A percentile compares a stretch with the other conserved stretches of the same genome.
phyloP scores from a whole-genome alignment of 1,140 invertebrate species.

The Polypedilum vanderplanki region DNA sequence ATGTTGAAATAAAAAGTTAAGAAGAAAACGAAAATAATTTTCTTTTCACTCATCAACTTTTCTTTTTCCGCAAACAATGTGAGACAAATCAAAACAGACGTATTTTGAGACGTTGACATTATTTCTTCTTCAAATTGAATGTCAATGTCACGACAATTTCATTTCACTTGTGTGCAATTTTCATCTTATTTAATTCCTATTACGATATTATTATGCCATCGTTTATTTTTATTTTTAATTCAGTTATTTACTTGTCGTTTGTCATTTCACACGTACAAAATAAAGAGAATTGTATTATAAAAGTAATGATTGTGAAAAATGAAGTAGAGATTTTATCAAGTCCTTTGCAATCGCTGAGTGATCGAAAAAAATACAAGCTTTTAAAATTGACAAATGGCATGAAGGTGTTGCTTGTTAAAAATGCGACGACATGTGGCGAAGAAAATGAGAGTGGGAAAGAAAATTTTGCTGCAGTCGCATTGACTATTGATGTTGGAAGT shows the following conservation, averaged over 20 bases:
- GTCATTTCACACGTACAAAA: not conserved
- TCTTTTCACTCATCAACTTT: too few species aligned
- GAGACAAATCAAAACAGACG: too few species aligned
- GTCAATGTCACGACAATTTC: too few species aligned
- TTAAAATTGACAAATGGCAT: not conserved
- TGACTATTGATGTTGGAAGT: slow-evolving; percentile 51
- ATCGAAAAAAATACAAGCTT: slow-evolving; percentile 7
- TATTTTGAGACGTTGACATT: too few species aligned
- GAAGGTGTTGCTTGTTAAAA: slow-evolving; percentile 15
- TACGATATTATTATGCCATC: not conserved
- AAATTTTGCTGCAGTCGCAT: slow-evolving; percentile 48
- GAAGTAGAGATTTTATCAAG: not conserved
- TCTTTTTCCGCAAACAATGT: too few species aligned
- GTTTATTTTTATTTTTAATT: not conserved
- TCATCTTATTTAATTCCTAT: too few species aligned
- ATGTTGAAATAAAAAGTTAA: too few species aligned
- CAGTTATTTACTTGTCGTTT: not conserved
- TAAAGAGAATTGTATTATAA: not conserved
- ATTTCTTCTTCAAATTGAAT: too few species aligned
- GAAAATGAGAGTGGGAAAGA: not conserved
- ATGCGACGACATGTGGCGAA: not conserved
- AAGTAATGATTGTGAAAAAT: slow-evolving; percentile 11
- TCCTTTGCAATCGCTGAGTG: slow-evolving; percentile 23
- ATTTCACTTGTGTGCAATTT: too few species aligned
- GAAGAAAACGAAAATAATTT: too few species aligned